phyloP scores from a whole-genome alignment of 2,113 vertebrate genomes.

The Neolamprologus variostigma region DNA sequence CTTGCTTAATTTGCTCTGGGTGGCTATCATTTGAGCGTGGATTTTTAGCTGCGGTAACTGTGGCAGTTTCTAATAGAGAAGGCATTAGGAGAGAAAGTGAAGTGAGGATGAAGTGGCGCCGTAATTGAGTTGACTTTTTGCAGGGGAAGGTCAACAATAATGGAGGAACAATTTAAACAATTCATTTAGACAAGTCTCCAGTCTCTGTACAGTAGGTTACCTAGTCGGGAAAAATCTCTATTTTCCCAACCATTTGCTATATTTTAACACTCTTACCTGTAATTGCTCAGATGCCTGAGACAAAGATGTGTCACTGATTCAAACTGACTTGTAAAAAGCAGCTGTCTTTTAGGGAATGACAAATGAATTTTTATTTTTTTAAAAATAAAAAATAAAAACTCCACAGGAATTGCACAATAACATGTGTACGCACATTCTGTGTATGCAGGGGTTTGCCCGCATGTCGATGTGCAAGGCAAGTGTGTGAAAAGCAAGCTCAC shows the following conservation, averaged over 20 bases:
- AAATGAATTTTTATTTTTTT: too few species aligned
- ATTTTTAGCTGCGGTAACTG: conserved; percentile 48
- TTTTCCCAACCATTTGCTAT: conserved; percentile 42
- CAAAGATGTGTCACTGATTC: not conserved
- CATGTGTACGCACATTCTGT: not conserved
- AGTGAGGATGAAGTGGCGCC: conserved; percentile 50
- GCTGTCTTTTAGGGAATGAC: not conserved
- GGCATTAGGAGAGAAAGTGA: conserved; percentile 54
- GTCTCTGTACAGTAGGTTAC: conserved; percentile 4
- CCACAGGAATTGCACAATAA: not conserved
- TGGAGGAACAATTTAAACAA: conserved; percentile 70
- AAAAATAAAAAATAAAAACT: too few species aligned
- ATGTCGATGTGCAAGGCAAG: not conserved
- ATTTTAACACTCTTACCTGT: conserved; percentile 51
- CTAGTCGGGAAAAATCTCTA: conserved; percentile 33
- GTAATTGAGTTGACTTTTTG: conserved; percentile 74
- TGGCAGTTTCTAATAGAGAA: conserved; percentile 53
- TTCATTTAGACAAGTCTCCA: conserved; percentile 62
- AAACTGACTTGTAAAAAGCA: not conserved
- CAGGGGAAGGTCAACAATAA: conserved; percentile 74
- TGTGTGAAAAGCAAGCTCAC: not conserved
- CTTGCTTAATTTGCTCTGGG: conserved; percentile 64
- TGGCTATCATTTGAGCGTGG: conserved; percentile 52
- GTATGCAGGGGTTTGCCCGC: not conserved
- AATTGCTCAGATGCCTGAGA: conserved; percentile 34